Conservation (phyloP, 2,888 invertebrate genomes). For the Drosophila acutilabella region DNA sequence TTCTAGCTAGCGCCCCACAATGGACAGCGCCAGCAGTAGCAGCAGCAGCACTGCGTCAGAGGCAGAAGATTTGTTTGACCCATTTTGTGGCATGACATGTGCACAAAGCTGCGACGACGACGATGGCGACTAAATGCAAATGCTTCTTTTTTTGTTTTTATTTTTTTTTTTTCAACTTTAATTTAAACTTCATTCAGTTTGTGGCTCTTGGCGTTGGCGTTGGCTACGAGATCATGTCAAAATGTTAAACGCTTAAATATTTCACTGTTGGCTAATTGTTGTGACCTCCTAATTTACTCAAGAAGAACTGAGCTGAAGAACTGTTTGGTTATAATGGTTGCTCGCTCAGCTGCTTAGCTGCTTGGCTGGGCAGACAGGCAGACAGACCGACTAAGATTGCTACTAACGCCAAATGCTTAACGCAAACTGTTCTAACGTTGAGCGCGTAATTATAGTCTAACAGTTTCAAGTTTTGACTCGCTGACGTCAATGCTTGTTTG, state of each 20-base stretch:
- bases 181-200: conserved; percentile 5
- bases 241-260: conserved; percentile 75
- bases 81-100: conserved; percentile 76
- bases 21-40: conserved; percentile 26
- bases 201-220: conserved; percentile 36
- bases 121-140: conserved; percentile 49
- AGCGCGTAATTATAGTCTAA: conserved; percentile 69
- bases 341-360: conserved; percentile 54
- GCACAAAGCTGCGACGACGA: conserved; percentile 75
- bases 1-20: conserved; percentile 68
- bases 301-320: conserved; percentile 77
- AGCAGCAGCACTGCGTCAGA: conserved; percentile 14
- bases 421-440: conserved; percentile 77
- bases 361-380: conserved; percentile 54
- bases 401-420: conserved; percentile 9
- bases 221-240: conserved; percentile 60
- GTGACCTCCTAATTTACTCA: conserved; percentile 85
- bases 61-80: conserved; percentile 76
- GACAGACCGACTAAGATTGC: conserved; percentile 14
- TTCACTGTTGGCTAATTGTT: conserved; percentile 83
- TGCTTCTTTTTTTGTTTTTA: conserved; percentile 21
- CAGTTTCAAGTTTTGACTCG: conserved; percentile 55
- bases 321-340: conserved; percentile 51
- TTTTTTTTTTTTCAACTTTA: not conserved
- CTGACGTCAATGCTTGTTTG: conserved; percentile 22